phyloP scores from a whole-genome alignment of 1,140 invertebrate genomes.

The Diabrotica undecimpunctata region DNA sequence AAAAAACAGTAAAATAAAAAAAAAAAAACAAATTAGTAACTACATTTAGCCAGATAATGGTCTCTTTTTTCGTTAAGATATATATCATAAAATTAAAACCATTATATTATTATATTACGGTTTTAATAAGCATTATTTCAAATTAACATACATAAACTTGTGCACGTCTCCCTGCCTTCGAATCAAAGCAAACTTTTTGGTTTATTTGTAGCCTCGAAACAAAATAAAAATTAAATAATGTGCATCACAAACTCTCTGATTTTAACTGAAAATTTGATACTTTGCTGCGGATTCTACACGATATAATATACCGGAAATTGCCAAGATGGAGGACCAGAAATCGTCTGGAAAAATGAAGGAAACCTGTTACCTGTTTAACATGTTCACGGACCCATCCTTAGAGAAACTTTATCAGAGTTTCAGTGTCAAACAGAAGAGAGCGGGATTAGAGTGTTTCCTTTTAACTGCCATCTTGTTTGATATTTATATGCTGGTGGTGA shows the following conservation, averaged over 20 bases:
- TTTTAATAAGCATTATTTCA: no score
- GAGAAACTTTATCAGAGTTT: constrained; percentile 75
- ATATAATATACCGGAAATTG: not conserved
- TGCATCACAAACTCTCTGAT: not conserved
- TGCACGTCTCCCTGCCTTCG: not conserved
- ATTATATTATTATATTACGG: no score
- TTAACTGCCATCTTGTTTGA: constrained; percentile 66
- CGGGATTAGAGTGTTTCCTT: constrained; percentile 73
- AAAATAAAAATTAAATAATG: not conserved
- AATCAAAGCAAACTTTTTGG: not conserved
- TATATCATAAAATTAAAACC: no score
- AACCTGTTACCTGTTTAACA: constrained; percentile 39
- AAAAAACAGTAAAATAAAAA: no score
- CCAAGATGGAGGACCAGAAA: constrained; percentile 30
- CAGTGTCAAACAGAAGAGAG: constrained; percentile 68
- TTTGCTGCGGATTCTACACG: not conserved
- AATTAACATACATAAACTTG: no score
- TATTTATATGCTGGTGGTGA: constrained; percentile 55
- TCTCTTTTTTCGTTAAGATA: no score
- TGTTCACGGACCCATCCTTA: constrained; percentile 55
- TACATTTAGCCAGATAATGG: no score
- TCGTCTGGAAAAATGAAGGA: constrained; percentile 36
- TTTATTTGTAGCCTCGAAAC: not conserved
- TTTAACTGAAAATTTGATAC: not conserved
- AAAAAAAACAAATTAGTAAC: no score